Evolutionary conservation across 2,113 vertebrate genomes (phyloP), one percentile per base, ranked within the genome.

Genomic region (Bos taurus): DNA sequence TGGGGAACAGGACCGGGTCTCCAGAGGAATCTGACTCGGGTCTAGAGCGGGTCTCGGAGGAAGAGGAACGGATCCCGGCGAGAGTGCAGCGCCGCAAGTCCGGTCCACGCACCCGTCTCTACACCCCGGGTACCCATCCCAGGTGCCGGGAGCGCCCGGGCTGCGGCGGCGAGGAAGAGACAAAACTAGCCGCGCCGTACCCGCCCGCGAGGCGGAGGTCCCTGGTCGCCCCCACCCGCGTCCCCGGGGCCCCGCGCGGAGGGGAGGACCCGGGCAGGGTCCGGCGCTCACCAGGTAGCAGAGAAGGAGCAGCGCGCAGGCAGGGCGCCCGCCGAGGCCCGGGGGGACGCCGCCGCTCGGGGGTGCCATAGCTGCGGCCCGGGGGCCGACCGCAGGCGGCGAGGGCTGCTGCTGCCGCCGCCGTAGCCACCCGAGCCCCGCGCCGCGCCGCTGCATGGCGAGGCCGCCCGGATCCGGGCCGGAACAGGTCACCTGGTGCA

Each of bases 401-500:
- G 91, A 96, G 90, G 96, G 94, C 3, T 96, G 92, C 60, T 54
- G 59, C 88, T 52, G 62, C 91, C 46, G 84, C 91, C 26, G 60
- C 97, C 84, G 57, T 84, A 64, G 74, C 97, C 97, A 91, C 97
- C 89, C n/a, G 80, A 91, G 36, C 97, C 98, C 94, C 64, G 78
- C 97, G 89, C 62, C 26, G 93, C 97, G 97, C 97, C 94, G 95
- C 96, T 96, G 96, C 97, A 54, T 74, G 95, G 97, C 81, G 81
- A 91, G 96, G 97, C 96, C 96, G 91, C 95, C 95, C 82, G 97
- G 97, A 95, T 98, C 95, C 96, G 46, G 97, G 97, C 97, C 96
- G 96, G 97, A 97, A 97, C 96, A 97, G 97, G 97, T 98, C 98
- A 98, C 98, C 98, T 98, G 98, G 98, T 98, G 98, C 97, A 95